Base-by-base conservation (phyloP, 2,113 vertebrate genomes). In the Alligator sinensis region DNA sequence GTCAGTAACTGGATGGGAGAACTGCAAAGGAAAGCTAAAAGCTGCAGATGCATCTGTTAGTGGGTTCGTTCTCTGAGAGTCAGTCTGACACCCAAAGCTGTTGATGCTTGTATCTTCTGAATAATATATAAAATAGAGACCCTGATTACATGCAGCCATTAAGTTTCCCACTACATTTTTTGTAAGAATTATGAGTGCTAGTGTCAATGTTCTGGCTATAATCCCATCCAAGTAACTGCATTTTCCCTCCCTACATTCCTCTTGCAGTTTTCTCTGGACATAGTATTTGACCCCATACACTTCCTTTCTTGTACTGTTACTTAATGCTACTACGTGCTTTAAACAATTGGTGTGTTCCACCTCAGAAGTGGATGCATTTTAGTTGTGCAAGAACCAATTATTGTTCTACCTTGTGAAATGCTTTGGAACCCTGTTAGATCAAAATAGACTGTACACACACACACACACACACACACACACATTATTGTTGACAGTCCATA, bases 401-500 rank as follows among this genome's bases (percentile, higher is more conserved):
- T 85, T 70, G 10, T 38, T 70, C 91, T 85, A 25, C 66, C 84
- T 88, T 83, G 47, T 89, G 66, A 93, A 88, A 88, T 68, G 54
- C 11, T 83, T 86, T 74, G 82, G 62, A 88, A 88, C 80, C 22
- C 24, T 78, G 27, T 82, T 79, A 89, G 81, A 84, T 15, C 18
- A 28, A 78, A 80, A 87, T 54, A 11, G 19, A 58, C 78, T 57
- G 9, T 21, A 68, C 12, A 76, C 17, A 70, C 14, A 68, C 28
- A 78, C 2, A 12, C 24, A 5, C 63, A 54, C 72, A 64, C 77
- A 68, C 47, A 59, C 28, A 55, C 70, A 58, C 11, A 77, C 82
- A 34, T 68, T 80, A 47, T 63, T 80, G 84, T 83, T 55, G 30
- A 66, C 21, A 78, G 61, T 38, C 34, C 38, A 8, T 30, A 61